Percentiles rank a stretch among this genome's conserved stretches.
These are phyloP conservation scores for Hyppa rectilinea DNA, from an alignment of 2,888 invertebrate genomes.

Conservation along the genomic window DNA sequence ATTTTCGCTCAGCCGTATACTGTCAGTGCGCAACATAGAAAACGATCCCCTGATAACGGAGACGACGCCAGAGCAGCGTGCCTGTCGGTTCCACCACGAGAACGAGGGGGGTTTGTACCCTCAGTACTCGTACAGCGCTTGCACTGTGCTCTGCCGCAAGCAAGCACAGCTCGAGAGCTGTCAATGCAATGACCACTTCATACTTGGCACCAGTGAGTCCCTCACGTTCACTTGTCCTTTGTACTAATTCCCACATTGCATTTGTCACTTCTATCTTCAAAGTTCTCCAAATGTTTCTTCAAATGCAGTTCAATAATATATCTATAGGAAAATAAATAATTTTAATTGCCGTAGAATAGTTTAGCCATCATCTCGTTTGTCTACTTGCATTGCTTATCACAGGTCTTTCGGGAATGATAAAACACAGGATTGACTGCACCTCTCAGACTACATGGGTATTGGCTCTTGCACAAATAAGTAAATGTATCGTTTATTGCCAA, in stretches of 20 bases:
- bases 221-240: not conserved
- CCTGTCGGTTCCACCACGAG: conserved; percentile 93
- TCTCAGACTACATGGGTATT: not conserved
- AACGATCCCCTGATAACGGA: conserved; percentile 92
- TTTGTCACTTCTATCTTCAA: not conserved
- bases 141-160: conserved; percentile 93
- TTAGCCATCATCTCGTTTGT: not conserved
- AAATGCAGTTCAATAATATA: not conserved
- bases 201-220: conserved; percentile 91
- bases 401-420: not conserved
- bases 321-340: not conserved
- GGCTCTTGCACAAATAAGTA: not conserved
- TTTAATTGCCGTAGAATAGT: not conserved
- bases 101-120: conserved; percentile 91
- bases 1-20: conserved; percentile 83
- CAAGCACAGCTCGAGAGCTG: conserved; percentile 91
- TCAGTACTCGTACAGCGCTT: conserved; percentile 93
- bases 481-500: not conserved
- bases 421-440: not conserved
- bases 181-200: conserved; percentile 93
- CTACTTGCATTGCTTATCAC: not conserved
- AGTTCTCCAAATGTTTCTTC: not conserved
- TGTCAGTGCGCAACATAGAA: conserved; percentile 92
- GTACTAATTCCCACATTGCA: not conserved
- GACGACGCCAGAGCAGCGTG: conserved; percentile 92